Conservation (phyloP, 1,140 invertebrate genomes). For the Drosophila navojoa region DNA sequence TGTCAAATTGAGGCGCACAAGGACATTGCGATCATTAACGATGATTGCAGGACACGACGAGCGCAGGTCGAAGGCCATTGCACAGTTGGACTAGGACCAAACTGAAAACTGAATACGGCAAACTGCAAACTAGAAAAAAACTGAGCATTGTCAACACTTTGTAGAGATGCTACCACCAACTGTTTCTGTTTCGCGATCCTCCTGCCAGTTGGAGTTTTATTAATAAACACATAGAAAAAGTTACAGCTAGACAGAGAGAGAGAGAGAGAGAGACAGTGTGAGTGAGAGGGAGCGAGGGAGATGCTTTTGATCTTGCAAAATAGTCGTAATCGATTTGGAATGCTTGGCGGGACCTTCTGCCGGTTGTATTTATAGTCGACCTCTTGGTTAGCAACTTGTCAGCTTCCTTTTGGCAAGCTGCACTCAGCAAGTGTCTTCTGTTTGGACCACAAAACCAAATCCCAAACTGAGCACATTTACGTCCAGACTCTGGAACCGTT, state of each 20-base stretch:
- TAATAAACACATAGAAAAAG: conserved; percentile 56
- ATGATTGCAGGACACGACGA: conserved; percentile 64
- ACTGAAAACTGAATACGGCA: background rate
- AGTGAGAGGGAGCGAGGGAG: conserved; percentile 6
- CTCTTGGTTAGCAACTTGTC: conserved; percentile 58
- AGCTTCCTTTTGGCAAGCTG: conserved; percentile 77
- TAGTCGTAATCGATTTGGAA: conserved; percentile 77
- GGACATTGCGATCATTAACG: conserved; percentile 81
- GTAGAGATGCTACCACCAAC: conserved; percentile 60
- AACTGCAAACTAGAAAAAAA: background rate
- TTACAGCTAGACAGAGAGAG: conserved; percentile 7
- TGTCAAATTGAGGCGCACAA: conserved; percentile 73
- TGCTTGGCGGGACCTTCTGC: conserved; percentile 67
- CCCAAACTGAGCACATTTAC: conserved; percentile 22
- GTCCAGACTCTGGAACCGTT: conserved; percentile 56
- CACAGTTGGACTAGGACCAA: conserved; percentile 57
- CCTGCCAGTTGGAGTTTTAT: conserved; percentile 68
- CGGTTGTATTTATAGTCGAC: conserved; percentile 22
- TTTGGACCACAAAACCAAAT: conserved; percentile 42
- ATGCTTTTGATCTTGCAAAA: conserved; percentile 61
- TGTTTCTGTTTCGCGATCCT: conserved; percentile 60
- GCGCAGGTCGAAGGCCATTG: conserved; percentile 59
- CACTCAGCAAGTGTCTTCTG: conserved; percentile 72
- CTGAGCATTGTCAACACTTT: conserved; percentile 73
- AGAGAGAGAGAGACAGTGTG: too few relatives aligned